phyloP scores from a whole-genome alignment of 2,113 vertebrate genomes.

The Monopterus albus region DNA sequence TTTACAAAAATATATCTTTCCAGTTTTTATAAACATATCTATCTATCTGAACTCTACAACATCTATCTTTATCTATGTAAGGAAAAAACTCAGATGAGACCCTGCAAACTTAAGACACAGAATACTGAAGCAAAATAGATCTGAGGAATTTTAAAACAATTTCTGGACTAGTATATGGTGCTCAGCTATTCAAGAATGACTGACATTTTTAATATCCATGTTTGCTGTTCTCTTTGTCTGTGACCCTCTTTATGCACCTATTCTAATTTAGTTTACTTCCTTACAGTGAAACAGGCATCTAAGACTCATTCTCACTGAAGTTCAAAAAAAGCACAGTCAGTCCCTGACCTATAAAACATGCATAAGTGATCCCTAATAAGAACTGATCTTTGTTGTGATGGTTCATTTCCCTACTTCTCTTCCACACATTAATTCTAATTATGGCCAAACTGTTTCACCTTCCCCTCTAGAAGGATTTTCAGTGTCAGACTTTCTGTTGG shows the following conservation, averaged over 20 bases:
- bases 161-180: not conserved
- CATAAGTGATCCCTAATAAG: conserved; percentile 57
- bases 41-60: no score
- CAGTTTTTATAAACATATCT: no score
- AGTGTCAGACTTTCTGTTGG: conserved; percentile 51
- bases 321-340: conserved; percentile 14
- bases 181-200: conserved; percentile 25
- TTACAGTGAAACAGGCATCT: not conserved
- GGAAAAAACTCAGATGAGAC: not conserved
- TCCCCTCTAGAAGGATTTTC: conserved; percentile 47
- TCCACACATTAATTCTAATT: conserved; percentile 74
- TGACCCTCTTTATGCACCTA: not conserved
- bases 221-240: conserved; percentile 13
- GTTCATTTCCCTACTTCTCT: conserved; percentile 59
- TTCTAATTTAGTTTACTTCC: not conserved
- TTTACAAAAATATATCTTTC: not conserved
- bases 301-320: conserved; percentile 5
- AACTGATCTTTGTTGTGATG: conserved; percentile 61
- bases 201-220: conserved; percentile 23
- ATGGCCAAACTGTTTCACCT: conserved; percentile 58
- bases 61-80: not conserved
- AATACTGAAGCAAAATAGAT: conserved; percentile 3
- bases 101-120: not conserved
- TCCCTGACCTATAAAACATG: conserved; percentile 46
- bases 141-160: not conserved